Percentiles rank a stretch among this genome's conserved stretches.
Conservation (phyloP, 2,888 invertebrate species). For the Anthophora plumipes region DNA sequence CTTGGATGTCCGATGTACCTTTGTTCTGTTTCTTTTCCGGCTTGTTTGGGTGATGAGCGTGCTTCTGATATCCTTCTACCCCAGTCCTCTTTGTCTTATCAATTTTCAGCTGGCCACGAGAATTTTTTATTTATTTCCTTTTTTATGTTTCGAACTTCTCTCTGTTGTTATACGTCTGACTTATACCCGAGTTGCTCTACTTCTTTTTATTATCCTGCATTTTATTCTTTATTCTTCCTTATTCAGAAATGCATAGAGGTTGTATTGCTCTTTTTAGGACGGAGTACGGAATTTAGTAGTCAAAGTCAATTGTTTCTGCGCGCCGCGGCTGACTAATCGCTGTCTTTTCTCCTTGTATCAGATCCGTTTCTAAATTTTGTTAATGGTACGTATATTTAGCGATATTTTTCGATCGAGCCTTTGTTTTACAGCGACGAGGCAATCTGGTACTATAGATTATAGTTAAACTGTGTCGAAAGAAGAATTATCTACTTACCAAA, state of each 20-base stretch:
- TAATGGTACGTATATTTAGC: no score
- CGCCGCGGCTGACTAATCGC: neutral
- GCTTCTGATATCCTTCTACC: no score
- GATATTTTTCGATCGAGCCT: no score
- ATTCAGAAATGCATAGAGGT: no score
- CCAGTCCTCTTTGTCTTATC: neutral
- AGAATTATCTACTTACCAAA: no score
- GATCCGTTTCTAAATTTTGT: no score
- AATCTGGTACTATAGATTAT: no score
- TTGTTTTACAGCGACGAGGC: no score
- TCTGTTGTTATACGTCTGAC: neutral
- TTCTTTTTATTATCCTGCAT: neutral
- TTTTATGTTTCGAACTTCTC: neutral
- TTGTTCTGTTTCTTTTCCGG: neutral
- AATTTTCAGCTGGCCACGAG: neutral
- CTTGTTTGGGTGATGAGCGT: neutral
- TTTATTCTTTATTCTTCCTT: neutral
- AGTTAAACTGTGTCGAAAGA: no score
- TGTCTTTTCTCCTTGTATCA: no score
- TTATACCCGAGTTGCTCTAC: neutral
- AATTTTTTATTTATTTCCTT: neutral
- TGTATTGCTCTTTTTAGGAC: no score
- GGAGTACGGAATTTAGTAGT: no score
- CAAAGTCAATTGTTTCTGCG: neutral
- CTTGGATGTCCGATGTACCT: conserved; percentile 13